phyloP scores from a whole-genome alignment of 2,888 invertebrate genomes.

The Brachyptera risi region DNA sequence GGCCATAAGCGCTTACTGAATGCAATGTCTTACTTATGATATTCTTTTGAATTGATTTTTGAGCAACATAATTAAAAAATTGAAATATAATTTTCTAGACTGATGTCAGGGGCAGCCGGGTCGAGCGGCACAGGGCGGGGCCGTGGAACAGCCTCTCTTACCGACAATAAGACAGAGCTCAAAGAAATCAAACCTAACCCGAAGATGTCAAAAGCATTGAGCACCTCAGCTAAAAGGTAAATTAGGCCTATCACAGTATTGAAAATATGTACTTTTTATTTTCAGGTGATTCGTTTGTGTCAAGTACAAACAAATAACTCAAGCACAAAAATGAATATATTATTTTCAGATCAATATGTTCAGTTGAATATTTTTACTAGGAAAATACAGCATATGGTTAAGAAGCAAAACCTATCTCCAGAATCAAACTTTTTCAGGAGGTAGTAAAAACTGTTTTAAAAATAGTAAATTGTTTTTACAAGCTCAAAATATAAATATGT shows the following conservation, averaged over 20 bases:
- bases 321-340: not conserved
- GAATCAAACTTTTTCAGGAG: no score
- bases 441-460: no score
- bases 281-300: not conserved
- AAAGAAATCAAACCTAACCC: slow-evolving; percentile 84
- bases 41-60: not conserved
- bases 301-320: not conserved
- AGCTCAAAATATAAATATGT: no score
- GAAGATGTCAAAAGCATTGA: slow-evolving; percentile 91
- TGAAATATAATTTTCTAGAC: slow-evolving; percentile 34
- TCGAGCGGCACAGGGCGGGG: slow-evolving; percentile 47
- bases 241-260: not conserved
- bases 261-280: no score
- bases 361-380: no score
- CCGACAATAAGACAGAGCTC: slow-evolving; percentile 68
- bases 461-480: no score
- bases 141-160: slow-evolving; percentile 52
- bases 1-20: no score
- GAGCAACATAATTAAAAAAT: not conserved
- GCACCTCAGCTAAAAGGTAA: slow-evolving; percentile 81
- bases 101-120: slow-evolving; percentile 44
- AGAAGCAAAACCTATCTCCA: no score
- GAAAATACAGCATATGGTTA: no score
- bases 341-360: no score
- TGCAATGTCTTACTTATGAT: not conserved